Evolutionary conservation across 2,113 vertebrate species (phyloP).

Genomic region (Panurus biarmicus): DNA sequence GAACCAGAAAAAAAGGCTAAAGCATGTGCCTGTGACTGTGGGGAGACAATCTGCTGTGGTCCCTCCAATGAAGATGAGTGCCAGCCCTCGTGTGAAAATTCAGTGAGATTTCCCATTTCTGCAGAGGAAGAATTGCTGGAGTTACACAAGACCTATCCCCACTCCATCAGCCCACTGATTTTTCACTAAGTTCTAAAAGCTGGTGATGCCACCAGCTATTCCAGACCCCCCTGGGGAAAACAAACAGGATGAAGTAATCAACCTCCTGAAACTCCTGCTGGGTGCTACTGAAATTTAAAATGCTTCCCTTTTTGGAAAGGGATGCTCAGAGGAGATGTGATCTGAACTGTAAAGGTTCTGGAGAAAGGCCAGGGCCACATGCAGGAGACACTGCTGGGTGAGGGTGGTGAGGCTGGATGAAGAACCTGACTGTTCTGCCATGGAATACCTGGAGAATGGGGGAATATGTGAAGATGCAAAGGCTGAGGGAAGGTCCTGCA

Average conservation of each 20-base stretch:
- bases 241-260: background rate
- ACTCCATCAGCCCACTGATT: background rate
- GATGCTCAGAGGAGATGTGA: background rate
- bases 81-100: background rate
- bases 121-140: background rate
- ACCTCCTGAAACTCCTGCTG: background rate
- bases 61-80: background rate
- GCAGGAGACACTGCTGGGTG: accelerated
- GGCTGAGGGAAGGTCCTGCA: background rate
- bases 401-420: background rate
- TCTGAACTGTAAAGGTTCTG: background rate
- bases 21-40: accelerated
- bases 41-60: background rate
- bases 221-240: background rate
- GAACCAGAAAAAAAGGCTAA: background rate
- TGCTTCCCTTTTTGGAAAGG: background rate
- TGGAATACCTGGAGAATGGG: accelerated
- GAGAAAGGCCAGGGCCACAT: background rate
- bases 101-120: background rate
- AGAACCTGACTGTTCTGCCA: background rate
- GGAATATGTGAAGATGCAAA: background rate
- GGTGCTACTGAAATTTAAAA: background rate
- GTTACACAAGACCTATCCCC: no score
- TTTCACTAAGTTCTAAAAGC: background rate
- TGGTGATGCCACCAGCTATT: background rate